Conservation (phyloP, 1,140 invertebrate genomes). For the Microplitis mediator region DNA sequence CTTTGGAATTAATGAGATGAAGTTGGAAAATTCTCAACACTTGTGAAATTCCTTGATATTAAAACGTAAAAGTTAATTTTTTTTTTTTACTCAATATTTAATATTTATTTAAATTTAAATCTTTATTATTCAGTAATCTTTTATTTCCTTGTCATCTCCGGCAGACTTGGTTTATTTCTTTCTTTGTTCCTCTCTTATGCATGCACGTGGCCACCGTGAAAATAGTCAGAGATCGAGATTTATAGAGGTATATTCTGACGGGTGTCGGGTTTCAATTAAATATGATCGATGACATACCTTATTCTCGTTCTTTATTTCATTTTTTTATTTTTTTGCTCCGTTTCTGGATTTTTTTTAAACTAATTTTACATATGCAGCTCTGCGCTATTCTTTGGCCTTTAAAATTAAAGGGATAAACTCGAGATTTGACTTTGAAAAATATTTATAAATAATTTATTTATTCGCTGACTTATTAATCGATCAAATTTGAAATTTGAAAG, state of each 20-base stretch:
- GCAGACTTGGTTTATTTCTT: conserved; percentile 1
- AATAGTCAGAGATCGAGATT: conserved; percentile 41
- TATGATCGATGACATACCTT: conserved; percentile 44
- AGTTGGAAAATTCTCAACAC: too few relatives aligned
- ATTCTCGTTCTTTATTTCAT: neutral
- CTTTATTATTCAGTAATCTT: neutral
- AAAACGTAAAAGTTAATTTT: neutral
- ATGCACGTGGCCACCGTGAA: conserved; percentile 22
- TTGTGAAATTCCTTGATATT: too few relatives aligned
- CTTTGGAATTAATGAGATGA: too few relatives aligned
- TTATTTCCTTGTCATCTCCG: conserved; percentile 2
- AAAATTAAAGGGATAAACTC: too few relatives aligned
- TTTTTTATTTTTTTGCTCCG: neutral
- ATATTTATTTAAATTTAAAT: too few relatives aligned
- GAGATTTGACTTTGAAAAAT: too few relatives aligned
- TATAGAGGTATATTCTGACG: conserved; percentile 33
- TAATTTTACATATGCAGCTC: too few relatives aligned
- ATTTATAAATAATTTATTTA: too few relatives aligned
- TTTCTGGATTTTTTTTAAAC: too few relatives aligned
- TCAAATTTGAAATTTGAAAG: too few relatives aligned
- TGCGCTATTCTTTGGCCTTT: too few relatives aligned
- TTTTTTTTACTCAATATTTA: neutral
- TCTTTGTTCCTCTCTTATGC: neutral
- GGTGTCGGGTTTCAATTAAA: conserved; percentile 52
- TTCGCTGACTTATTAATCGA: too few relatives aligned